phyloP scores from a whole-genome alignment of 2,888 invertebrate species.

The Laspeyria flexula region DNA sequence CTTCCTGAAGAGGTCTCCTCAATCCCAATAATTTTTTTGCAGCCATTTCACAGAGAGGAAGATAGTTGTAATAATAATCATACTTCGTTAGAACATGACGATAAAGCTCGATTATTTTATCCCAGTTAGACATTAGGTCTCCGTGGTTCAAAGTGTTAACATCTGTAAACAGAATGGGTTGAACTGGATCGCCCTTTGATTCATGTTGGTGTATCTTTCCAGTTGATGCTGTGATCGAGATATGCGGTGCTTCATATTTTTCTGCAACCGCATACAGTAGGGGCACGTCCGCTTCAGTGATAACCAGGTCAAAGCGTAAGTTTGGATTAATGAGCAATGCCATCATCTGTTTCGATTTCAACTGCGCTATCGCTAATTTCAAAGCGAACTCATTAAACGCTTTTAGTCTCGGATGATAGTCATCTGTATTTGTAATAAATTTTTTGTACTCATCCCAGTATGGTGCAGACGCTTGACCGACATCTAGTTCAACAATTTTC shows the following conservation, averaged over 20 bases:
- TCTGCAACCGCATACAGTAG: conserved; percentile 80
- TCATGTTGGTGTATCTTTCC: conserved; percentile 79
- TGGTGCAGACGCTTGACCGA: conserved; percentile 65
- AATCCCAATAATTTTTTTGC: conserved; percentile 70
- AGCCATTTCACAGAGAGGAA: conserved; percentile 68
- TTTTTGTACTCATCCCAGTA: conserved; percentile 72
- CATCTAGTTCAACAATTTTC: conserved; percentile 71
- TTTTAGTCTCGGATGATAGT: conserved; percentile 63
- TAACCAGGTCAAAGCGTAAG: conserved; percentile 83
- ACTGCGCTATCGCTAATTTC: conserved; percentile 71
- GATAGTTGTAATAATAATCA: conserved; percentile 71
- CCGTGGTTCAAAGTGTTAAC: conserved; percentile 72
- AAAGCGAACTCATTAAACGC: conserved; percentile 65
- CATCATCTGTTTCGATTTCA: conserved; percentile 74
- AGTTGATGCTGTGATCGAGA: conserved; percentile 81
- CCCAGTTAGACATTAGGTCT: conserved; percentile 73
- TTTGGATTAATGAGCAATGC: conserved; percentile 72
- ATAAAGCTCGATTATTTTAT: conserved; percentile 65
- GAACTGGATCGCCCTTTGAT: conserved; percentile 81
- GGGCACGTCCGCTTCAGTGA: conserved; percentile 84
- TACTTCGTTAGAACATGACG: conserved; percentile 64
- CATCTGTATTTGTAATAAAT: conserved; percentile 69
- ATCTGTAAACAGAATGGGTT: conserved; percentile 82
- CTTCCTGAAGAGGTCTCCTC: conserved; percentile 65
- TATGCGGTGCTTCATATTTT: conserved; percentile 82